Evolutionary conservation across 1,140 invertebrate species (phyloP), one percentile per base, ranked within the genome.

Genomic region (Pantala flavescens): DNA sequence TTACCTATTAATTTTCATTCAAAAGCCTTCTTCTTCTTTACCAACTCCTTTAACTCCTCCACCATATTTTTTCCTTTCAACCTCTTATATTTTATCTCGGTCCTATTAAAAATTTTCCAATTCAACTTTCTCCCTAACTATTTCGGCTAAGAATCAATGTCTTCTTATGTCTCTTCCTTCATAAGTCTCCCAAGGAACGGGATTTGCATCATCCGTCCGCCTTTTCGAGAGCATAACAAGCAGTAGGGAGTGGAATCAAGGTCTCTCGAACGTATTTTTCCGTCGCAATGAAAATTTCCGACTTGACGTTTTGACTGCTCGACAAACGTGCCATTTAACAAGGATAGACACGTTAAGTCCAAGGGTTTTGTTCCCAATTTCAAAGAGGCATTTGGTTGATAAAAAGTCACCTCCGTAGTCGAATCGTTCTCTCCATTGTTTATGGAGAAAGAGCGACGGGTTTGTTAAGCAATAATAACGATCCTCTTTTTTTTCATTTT

Each of bases 1-100:
- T 63, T 63, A 63, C 49, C 49, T 63, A 63, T 63, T 63, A 63
- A 63, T 63, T 63, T 63, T 14, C 49, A 63, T 21, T 63, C 49
- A 63, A 63, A 21, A 19, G 1, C 49, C 12, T 21, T 14, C 49
- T 63, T 21, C n/a, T 63, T 63, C 49, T 63, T 21, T 12, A 63
- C 1, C n/a, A 63, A 63, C n/a, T 63, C 49, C 49, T 63, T n/a
- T 7, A 63, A 63, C 49, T 63, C 49, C 49, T 3, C 49, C 3
- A 63, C 49, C 49, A 19, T 63, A 16, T 63, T 63, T 63, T 63
- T 63, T 63, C 49, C 49, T 12, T 12, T 63, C 49, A 3, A 3
- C 49, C 49, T 63, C 12, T 63, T 63, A 63, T 63, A 63, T 63
- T 63, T 63, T 63, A 16, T 63, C n/a, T 63, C n/a, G 49, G 16